A percentile compares a stretch with the other conserved stretches of the same genome.
Conservation (phyloP, 2,113 vertebrate genomes). For the Chlamydotis undulata region DNA sequence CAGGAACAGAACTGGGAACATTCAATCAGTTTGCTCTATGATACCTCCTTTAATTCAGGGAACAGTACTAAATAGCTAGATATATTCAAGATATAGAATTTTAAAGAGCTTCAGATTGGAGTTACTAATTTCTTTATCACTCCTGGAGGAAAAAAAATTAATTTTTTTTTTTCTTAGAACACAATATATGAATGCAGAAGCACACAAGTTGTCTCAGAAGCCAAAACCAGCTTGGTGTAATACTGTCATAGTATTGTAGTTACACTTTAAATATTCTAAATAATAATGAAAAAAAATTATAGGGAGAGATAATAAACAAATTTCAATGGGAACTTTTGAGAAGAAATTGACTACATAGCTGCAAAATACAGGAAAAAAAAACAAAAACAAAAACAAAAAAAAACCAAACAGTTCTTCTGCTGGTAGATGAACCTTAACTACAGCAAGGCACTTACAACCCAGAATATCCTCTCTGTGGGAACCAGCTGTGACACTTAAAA, state of each 20-base stretch:
- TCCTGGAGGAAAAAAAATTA: neutral
- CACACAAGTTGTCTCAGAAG: neutral
- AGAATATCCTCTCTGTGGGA: neutral
- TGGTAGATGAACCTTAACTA: slow-evolving; percentile 22
- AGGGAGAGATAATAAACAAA: neutral
- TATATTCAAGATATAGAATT: neutral
- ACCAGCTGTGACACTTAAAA: slow-evolving; percentile 43
- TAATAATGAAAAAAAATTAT: neutral
- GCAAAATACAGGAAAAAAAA: neutral
- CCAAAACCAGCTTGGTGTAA: neutral
- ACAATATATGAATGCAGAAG: neutral
- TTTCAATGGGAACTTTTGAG: neutral
- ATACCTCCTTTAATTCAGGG: neutral
- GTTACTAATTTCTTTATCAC: neutral
- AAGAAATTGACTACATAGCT: neutral
- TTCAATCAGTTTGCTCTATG: neutral
- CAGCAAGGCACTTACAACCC: neutral
- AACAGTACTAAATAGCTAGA: neutral
- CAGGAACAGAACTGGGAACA: neutral
- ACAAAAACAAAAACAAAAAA: too few species aligned
- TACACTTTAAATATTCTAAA: neutral
- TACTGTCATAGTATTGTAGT: neutral
- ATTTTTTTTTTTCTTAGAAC: neutral
- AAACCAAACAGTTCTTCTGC: neutral
- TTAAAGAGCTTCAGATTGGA: neutral